phyloP scores from a whole-genome alignment of 1,140 invertebrate genomes.

The Elymnias hypermnestra region DNA sequence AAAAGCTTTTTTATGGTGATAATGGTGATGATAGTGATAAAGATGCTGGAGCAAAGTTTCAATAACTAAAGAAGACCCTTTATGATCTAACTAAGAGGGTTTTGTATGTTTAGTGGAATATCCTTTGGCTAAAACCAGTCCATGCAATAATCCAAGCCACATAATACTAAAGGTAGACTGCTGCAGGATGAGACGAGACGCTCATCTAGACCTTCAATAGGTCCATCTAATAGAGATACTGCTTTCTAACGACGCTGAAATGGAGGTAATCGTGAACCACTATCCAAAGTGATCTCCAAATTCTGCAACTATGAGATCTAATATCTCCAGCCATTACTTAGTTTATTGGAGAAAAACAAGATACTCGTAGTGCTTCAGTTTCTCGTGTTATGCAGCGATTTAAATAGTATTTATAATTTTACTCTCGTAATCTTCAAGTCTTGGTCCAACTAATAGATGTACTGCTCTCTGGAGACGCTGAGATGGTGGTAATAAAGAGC shows the following conservation, averaged over 20 bases:
- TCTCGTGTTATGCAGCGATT: no score
- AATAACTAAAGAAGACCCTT: conserved; percentile 90
- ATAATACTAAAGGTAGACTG: conserved; percentile 91
- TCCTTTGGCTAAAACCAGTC: conserved; percentile 93
- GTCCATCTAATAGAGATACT: conserved; percentile 80
- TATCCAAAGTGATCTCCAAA: conserved; percentile 90
- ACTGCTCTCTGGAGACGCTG: no score
- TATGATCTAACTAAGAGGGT: conserved; percentile 89
- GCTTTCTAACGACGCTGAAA: conserved; percentile 83
- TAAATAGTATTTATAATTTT: no score
- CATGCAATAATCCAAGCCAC: conserved; percentile 95
- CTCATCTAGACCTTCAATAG: conserved; percentile 76
- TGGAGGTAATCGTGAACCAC: conserved; percentile 82
- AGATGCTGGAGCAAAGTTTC: conserved; percentile 89
- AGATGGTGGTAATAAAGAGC: no score
- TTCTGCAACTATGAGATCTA: conserved; percentile 97
- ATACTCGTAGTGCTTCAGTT: no score
- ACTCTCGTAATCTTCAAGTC: no score
- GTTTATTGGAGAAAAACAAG: no score
- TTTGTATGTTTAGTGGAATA: conserved; percentile 93
- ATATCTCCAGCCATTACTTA: conserved; percentile 44
- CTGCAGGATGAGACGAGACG: conserved; percentile 76
- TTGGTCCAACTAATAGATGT: no score
- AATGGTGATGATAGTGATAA: conserved; percentile 94
- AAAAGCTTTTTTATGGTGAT: no score